A percentile compares a stretch with the other conserved stretches of the same genome.
Conservation (phyloP, 2,888 invertebrate genomes). For the Drosophila histrio region DNA sequence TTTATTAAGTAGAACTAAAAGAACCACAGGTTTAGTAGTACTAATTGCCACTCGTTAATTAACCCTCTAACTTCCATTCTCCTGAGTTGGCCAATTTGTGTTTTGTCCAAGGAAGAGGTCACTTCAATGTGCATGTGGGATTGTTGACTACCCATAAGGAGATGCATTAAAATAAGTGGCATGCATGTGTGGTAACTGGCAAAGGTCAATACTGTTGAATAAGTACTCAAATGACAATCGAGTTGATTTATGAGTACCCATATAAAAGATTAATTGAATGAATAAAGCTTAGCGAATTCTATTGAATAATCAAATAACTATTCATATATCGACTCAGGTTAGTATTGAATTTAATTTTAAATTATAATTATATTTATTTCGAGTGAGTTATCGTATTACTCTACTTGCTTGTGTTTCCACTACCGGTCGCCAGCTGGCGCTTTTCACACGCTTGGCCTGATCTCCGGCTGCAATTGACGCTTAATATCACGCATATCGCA, state of each 20-base stretch:
- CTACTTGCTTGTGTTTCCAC: not conserved
- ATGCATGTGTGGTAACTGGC: slow-evolving; percentile 30
- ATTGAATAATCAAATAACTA: not conserved
- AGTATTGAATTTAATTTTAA: not conserved
- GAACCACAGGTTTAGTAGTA: not conserved
- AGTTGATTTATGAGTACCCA: slow-evolving; percentile 15
- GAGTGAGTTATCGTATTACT: not conserved
- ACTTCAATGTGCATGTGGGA: slow-evolving; percentile 3
- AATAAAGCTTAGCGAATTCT: not conserved
- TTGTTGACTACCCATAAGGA: not conserved
- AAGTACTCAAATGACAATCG: slow-evolving; percentile 7
- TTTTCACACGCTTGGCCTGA: slow-evolving; percentile 6
- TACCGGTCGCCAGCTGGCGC: slow-evolving; percentile 20
- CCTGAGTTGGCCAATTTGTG: not conserved
- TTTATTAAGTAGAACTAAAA: slow-evolving; percentile 32
- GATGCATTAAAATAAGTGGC: not conserved
- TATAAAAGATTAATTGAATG: not conserved
- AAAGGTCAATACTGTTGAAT: slow-evolving; percentile 48
- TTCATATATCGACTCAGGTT: not conserved
- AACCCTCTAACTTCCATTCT: not conserved
- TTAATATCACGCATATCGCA: slow-evolving; percentile 36
- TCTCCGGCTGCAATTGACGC: slow-evolving; percentile 6
- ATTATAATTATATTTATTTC: not conserved
- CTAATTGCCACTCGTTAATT: slow-evolving; percentile 26
- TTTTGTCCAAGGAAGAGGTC: slow-evolving; percentile 7